Conservation (phyloP, 2,888 invertebrate species). For the Drosophila nr. perissopoda region DNA sequence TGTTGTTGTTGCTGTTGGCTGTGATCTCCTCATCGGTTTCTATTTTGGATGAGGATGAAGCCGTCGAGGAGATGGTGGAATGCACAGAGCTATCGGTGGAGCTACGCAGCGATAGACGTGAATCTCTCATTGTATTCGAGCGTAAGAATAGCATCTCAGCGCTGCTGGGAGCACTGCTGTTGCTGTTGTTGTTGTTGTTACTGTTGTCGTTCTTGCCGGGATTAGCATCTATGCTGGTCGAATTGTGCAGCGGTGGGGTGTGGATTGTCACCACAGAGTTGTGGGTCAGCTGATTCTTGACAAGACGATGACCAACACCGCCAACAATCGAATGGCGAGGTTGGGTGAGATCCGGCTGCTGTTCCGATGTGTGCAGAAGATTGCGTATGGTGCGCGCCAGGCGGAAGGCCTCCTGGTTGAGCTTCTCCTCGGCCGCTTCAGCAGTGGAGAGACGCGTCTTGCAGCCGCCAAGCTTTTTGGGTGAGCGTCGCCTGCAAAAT, state of each 20-base stretch:
- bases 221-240: slow-evolving; percentile 53
- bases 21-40: slow-evolving; percentile 83
- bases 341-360: slow-evolving; percentile 86
- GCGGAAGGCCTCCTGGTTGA: slow-evolving; percentile 89
- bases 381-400: slow-evolving; percentile 89
- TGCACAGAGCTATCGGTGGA: slow-evolving; percentile 85
- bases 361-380: slow-evolving; percentile 87
- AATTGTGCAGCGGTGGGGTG: slow-evolving; percentile 63
- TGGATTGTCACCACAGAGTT: slow-evolving; percentile 59
- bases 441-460: slow-evolving; percentile 87
- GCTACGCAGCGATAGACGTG: slow-evolving; percentile 84
- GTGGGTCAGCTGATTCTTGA: slow-evolving; percentile 53
- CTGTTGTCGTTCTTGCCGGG: slow-evolving; percentile 5
- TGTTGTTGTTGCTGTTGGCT: slow-evolving; percentile 29
- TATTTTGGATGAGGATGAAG: slow-evolving; percentile 80
- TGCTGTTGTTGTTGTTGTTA: not conserved
- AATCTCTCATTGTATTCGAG: slow-evolving; percentile 83
- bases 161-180: slow-evolving; percentile 45
- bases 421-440: slow-evolving; percentile 87
- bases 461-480: slow-evolving; percentile 86
- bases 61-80: slow-evolving; percentile 83
- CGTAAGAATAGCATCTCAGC: slow-evolving; percentile 83
- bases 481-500: slow-evolving; percentile 81
- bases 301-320: slow-evolving; percentile 57
- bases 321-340: slow-evolving; percentile 55